phyloP scores from a whole-genome alignment of 2,113 vertebrate genomes.

The Hemichromis elongatus region DNA sequence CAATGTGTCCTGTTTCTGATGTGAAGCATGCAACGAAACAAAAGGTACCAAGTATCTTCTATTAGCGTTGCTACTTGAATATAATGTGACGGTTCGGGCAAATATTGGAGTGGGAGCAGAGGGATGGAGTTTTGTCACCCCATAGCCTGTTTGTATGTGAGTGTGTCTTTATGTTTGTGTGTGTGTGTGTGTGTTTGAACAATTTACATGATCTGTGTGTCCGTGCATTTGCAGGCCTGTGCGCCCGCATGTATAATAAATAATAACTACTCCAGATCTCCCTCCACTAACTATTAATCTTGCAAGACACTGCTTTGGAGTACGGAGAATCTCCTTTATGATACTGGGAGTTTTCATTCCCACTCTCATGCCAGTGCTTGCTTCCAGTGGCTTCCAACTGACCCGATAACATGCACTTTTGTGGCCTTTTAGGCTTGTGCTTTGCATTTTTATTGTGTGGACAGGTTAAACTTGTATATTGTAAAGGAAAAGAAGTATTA shows the following conservation, averaged over 20 bases:
- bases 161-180: not conserved
- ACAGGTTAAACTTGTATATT: conserved; percentile 65
- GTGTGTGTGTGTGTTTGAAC: not conserved
- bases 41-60: conserved; percentile 22
- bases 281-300: conserved; percentile 41
- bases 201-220: not conserved
- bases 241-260: conserved; percentile 39
- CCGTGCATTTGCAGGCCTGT: not conserved
- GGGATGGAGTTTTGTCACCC: not conserved
- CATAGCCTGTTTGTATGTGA: not conserved
- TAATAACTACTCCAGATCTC: conserved; percentile 40
- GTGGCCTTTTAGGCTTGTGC: conserved; percentile 77
- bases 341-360: not conserved
- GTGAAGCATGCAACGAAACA: conserved; percentile 4
- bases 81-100: conserved; percentile 21
- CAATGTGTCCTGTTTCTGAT: not conserved
- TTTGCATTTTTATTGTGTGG: conserved; percentile 62
- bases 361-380: conserved; percentile 13
- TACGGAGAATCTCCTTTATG: conserved; percentile 5
- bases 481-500: conserved; percentile 63
- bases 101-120: conserved; percentile 5
- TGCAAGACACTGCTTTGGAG: conserved; percentile 15
- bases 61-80: conserved; percentile 45
- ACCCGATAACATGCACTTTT: conserved; percentile 82
- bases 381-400: conserved; percentile 74